Evolutionary conservation across 2,888 invertebrate species (phyloP).

Genomic region (Ypsolopha scabrella): DNA sequence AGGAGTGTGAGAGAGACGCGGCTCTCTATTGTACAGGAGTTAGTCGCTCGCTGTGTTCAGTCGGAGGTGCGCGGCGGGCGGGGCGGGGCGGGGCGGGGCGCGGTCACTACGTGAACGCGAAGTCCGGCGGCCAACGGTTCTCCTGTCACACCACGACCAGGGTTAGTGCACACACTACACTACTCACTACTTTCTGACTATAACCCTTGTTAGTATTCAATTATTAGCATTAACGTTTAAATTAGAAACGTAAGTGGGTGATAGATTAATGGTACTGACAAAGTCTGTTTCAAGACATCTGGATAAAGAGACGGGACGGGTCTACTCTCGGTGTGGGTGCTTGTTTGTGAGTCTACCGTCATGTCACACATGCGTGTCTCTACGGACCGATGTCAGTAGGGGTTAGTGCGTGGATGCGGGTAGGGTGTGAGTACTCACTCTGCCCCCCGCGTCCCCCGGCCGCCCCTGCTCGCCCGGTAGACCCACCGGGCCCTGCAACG

Average conservation of each 20-base stretch:
- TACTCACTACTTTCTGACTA: conserved; percentile 3
- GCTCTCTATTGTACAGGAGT: no score
- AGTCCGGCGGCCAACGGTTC: conserved; percentile 60
- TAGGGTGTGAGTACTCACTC: conserved; percentile 73
- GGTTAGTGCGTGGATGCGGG: neutral
- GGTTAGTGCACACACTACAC: conserved; percentile 27
- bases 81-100: conserved; percentile 9
- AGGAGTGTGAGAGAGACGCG: no score
- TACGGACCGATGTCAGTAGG: no score
- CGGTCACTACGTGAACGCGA: conserved; percentile 55
- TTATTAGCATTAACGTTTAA: no score
- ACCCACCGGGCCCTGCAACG: conserved; percentile 82
- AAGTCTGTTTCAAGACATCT: no score
- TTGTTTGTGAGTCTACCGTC: neutral
- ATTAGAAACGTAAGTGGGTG: no score
- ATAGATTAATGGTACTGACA: no score
- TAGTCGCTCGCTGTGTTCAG: conserved; percentile 1
- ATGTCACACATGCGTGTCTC: no score
- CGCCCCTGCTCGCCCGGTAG: conserved; percentile 78
- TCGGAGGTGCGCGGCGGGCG: conserved; percentile 6
- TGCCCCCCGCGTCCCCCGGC: conserved; percentile 79
- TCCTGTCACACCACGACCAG: conserved; percentile 33
- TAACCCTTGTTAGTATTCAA: neutral
- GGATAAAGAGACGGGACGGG: no score
- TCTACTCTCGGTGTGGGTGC: neutral